Base-by-base conservation (phyloP, 2,888 invertebrate genomes). In the Lamellibrachia satsuma region DNA sequence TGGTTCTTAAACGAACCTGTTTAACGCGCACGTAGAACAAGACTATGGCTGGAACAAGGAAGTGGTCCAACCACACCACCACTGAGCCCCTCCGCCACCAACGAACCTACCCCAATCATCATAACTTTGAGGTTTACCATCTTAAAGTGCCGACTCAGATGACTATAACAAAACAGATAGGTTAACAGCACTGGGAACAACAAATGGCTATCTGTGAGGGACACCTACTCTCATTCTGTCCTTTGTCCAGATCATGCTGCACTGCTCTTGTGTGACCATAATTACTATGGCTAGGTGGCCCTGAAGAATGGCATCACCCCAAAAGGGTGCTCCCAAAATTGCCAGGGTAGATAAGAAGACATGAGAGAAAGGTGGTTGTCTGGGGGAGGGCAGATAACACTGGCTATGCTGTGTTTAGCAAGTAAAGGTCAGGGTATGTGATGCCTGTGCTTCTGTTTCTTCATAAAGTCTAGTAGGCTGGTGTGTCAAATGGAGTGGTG, bases 81-180 rank as follows among this genome's bases (percentile, higher is more conserved):
- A 22, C 22, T n/a, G 1, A 11, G 4, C 75, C 75, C 8, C 9
- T 55, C 22, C n/a, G n/a, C 75, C 75, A 15, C 75, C 75, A 75
- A n/a, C 75, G 22, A 75, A 75, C 75, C 22, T 75, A 75, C 75
- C 75, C 75, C 75, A 75, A 75, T 75, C 75, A 75, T 75, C 75
- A 75, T 75, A 75, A 75, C 75, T 75, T n/a, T 6, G n/a, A 4
- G 22, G 75, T 75, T 75, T 55, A 55, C 55, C 55, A 55, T 55
- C 3, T 55, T 75, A 75, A 75, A 75, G 75, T n/a, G 22, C 75
- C 75, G 1, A 75, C 75, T 75, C 22, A 15, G 75, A 0, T 75
- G 75, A 75, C 75, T 22, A 22, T 15, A 75, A 75, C n/a, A 75
- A 75, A 75, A 75, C 75, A 75, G 60, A 75, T 22, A 75, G 75